These are phyloP conservation scores for Hylaeus volcanicus DNA, from an alignment of 1,140 invertebrate genomes.

Conservation along the genomic window DNA sequence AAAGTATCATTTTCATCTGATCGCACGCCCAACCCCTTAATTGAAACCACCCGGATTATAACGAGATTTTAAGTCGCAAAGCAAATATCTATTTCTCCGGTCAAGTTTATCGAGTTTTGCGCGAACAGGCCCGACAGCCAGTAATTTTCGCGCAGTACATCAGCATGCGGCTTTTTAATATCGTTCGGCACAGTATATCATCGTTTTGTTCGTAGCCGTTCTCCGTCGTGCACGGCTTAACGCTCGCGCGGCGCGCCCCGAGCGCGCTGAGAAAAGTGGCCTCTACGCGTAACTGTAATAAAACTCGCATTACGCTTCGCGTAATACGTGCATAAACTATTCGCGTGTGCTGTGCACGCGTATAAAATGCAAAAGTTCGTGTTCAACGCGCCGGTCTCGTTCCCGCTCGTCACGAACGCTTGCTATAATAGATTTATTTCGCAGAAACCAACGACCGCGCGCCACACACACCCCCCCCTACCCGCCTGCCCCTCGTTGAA, in stretches of 20 bases:
- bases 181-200: constrained; percentile 36
- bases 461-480: no score
- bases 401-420: constrained; percentile 7
- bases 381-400: constrained; percentile 22
- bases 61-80: no score
- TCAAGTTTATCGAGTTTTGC: background rate
- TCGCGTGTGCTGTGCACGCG: constrained; percentile 46
- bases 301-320: constrained; percentile 57
- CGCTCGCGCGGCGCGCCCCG: constrained; percentile 30
- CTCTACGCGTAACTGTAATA: constrained; percentile 57
- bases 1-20: no score
- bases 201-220: constrained; percentile 42
- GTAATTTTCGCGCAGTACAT: constrained; percentile 45
- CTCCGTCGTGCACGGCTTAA: background rate
- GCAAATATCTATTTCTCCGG: no score
- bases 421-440: constrained; percentile 44
- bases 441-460: constrained; percentile 4
- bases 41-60: no score
- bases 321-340: constrained; percentile 59
- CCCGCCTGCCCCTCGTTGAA: background rate
- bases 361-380: constrained; percentile 36
- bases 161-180: constrained; percentile 40
- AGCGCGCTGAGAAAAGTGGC: constrained; percentile 53
- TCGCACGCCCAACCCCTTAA: no score
- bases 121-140: constrained; percentile 7